These are phyloP conservation scores for Epinephelus awoara DNA, from an alignment of 2,797 vertebrate species.

Conservation along the genomic window DNA sequence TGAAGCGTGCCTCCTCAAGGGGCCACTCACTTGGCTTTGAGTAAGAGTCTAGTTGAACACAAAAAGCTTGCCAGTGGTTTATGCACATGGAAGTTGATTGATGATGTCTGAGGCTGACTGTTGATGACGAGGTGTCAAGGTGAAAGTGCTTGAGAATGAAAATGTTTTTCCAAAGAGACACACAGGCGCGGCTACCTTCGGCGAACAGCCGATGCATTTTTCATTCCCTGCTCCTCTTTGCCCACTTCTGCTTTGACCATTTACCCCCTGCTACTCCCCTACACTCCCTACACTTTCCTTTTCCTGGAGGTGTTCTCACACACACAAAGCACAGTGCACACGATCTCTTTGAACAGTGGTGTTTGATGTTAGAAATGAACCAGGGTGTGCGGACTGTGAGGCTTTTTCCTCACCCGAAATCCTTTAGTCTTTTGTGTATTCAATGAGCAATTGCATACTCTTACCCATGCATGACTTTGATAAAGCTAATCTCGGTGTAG, in stretches of 20 bases:
- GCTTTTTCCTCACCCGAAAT: constrained; percentile 42
- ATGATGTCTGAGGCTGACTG: constrained; percentile 30
- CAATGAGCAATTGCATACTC: constrained; percentile 61
- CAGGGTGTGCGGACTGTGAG: constrained; percentile 18
- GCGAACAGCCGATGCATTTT: constrained; percentile 29
- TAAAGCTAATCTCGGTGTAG: constrained; percentile 64
- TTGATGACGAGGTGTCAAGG: constrained; percentile 32
- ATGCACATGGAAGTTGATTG: not conserved
- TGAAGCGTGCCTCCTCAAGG: not conserved
- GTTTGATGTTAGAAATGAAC: constrained; percentile 71
- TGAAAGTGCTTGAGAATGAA: constrained; percentile 44
- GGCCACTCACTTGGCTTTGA: not conserved
- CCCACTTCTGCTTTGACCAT: constrained; percentile 40
- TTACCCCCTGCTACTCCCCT: constrained; percentile 41
- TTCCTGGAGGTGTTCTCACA: constrained; percentile 60
- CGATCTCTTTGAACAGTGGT: constrained; percentile 53
- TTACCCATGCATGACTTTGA: constrained; percentile 75
- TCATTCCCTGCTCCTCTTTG: constrained; percentile 40
- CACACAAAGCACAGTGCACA: not conserved
- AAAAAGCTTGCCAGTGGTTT: not conserved
- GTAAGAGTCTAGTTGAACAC: not conserved
- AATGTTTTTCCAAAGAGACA: constrained; percentile 28
- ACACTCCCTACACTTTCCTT: constrained; percentile 32
- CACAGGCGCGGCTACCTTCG: not conserved
- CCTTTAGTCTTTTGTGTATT: constrained; percentile 67